A percentile compares a stretch with the other conserved stretches of the same genome.
Conservation (phyloP, 2,113 vertebrate species). For the Lycaon pictus region DNA sequence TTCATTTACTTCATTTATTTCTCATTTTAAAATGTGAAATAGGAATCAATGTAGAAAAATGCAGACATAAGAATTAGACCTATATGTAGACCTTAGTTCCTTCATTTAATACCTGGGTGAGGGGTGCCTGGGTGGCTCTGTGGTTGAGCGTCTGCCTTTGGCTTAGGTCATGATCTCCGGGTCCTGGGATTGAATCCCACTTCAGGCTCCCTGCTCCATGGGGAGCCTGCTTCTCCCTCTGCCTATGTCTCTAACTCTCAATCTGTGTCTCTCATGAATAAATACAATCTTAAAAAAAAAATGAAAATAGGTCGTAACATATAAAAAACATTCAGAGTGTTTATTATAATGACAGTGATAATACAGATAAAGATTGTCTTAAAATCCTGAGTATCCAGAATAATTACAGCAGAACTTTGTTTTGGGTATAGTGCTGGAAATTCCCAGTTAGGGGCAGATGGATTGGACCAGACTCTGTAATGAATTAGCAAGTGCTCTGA, state of each 20-base stretch:
- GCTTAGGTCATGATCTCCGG: too few relatives aligned
- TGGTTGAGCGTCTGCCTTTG: too few relatives aligned
- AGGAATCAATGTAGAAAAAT: not conserved
- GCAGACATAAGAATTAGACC: not conserved
- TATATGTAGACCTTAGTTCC: not conserved
- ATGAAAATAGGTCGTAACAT: not conserved
- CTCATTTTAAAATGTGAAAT: not conserved
- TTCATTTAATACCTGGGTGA: not conserved
- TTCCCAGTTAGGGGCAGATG: not conserved
- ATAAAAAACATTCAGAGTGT: not conserved
- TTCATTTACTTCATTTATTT: not conserved
- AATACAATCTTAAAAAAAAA: too few relatives aligned
- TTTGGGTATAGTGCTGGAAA: not conserved
- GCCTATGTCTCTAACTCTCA: too few relatives aligned
- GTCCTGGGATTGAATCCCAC: too few relatives aligned
- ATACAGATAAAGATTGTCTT: not conserved
- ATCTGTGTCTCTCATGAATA: too few relatives aligned
- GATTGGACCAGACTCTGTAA: not conserved
- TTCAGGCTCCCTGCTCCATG: too few relatives aligned
- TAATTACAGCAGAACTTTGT: not conserved
- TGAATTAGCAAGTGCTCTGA: not conserved
- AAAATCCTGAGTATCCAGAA: constrained; percentile 4
- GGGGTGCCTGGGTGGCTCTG: too few relatives aligned
- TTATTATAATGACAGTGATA: not conserved
- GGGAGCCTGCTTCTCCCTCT: too few relatives aligned